These are phyloP conservation scores for Eurytoma californica DNA, from an alignment of 2,888 invertebrate genomes.

Conservation along the genomic window DNA sequence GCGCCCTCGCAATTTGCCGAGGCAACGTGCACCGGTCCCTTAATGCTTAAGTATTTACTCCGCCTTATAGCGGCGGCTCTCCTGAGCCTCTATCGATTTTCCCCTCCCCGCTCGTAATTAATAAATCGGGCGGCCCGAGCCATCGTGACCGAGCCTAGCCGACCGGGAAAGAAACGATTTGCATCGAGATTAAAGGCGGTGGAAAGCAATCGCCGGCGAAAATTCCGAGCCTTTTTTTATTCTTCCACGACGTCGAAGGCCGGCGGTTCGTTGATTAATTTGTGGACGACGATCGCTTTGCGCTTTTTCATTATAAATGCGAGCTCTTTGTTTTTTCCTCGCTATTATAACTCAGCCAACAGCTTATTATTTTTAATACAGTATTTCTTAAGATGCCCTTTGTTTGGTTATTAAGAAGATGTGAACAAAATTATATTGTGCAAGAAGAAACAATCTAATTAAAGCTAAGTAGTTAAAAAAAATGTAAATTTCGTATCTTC, in stretches of 20 bases:
- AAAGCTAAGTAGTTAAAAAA: background rate
- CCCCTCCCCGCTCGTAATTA: constrained; percentile 37
- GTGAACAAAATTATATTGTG: too few species aligned
- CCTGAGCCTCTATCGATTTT: constrained; percentile 37
- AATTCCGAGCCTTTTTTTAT: background rate
- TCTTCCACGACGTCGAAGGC: too few species aligned
- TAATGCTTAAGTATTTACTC: constrained; percentile 47
- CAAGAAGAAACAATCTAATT: too few species aligned
- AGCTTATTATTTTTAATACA: too few species aligned
- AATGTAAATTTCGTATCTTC: background rate
- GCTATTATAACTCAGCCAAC: too few species aligned
- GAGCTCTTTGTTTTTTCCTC: too few species aligned
- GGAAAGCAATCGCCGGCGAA: background rate
- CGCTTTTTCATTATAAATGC: too few species aligned
- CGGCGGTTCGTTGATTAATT: too few species aligned
- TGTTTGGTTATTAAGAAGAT: too few species aligned
- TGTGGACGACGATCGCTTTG: too few species aligned
- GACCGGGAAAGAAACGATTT: constrained; percentile 41
- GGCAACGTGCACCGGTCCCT: background rate
- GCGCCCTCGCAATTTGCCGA: background rate
- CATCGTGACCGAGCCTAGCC: background rate
- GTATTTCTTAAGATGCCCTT: too few species aligned
- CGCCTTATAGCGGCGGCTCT: constrained; percentile 11
- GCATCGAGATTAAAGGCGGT: constrained; percentile 17
- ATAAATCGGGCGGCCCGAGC: constrained; percentile 33